Conservation (phyloP, 2,113 vertebrate species). For the Pogonocichla stellata region DNA sequence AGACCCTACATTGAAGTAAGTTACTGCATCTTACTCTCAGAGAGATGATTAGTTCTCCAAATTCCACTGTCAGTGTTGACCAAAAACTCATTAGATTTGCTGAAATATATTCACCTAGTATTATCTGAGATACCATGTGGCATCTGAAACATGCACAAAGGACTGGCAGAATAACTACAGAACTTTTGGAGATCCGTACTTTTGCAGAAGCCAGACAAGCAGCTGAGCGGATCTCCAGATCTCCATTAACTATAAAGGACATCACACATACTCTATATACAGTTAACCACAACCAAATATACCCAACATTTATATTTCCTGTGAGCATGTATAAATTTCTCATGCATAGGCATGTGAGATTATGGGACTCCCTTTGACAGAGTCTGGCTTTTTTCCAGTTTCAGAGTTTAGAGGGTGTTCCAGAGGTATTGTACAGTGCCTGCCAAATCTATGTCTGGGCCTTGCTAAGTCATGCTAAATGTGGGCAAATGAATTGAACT, state of each 20-base stretch:
- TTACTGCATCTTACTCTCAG: background rate
- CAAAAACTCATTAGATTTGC: background rate
- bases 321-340: background rate
- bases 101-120: background rate
- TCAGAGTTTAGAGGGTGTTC: background rate
- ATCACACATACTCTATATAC: background rate
- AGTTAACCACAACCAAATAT: background rate
- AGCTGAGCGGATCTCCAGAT: background rate
- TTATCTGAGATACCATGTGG: background rate
- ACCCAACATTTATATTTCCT: rapidly evolving
- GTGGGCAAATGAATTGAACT: background rate
- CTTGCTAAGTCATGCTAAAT: background rate
- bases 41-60: background rate
- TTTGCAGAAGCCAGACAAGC: background rate
- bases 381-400: background rate
- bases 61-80: background rate
- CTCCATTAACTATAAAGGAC: background rate
- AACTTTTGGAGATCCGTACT: background rate
- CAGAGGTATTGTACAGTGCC: background rate
- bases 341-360: background rate
- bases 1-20: background rate
- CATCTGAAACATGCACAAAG: background rate
- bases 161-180: background rate
- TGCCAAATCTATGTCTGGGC: background rate
- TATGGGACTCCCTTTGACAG: background rate